Evolutionary conservation across 2,797 vertebrate species (phyloP).

Genomic region (Sylvilagus floridanus): DNA sequence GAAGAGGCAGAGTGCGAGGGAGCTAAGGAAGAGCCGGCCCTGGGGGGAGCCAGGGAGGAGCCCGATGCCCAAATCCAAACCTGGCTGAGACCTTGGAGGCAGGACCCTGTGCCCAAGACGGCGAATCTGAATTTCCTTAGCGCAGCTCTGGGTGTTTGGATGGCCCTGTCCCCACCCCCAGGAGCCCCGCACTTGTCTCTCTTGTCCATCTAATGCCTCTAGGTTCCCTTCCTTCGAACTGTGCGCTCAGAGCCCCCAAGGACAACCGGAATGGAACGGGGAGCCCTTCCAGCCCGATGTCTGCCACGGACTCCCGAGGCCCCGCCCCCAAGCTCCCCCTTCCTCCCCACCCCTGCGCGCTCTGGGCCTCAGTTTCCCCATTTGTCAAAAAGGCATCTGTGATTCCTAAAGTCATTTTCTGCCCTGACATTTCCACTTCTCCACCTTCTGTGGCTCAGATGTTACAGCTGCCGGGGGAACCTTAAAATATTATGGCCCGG

Average conservation of each 20-base stretch:
- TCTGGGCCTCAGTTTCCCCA: slow-evolving; percentile 28
- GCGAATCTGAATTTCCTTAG: background rate
- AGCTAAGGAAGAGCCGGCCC: too few species aligned
- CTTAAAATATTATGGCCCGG: background rate
- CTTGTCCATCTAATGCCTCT: background rate
- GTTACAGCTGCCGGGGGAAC: background rate
- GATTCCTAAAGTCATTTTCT: background rate
- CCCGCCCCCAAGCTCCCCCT: too few species aligned
- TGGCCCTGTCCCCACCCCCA: background rate
- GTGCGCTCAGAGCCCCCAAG: background rate
- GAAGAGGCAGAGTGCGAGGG: too few species aligned
- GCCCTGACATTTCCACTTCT: background rate
- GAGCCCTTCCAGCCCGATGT: background rate
- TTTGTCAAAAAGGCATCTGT: background rate
- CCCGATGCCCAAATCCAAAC: background rate
- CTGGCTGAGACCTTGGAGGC: too few species aligned
- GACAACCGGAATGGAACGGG: background rate
- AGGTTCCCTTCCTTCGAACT: too few species aligned
- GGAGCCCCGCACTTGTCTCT: fast-evolving
- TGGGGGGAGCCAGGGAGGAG: too few species aligned
- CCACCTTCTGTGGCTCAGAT: background rate
- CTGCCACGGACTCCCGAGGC: background rate
- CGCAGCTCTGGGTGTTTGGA: background rate
- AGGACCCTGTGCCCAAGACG: background rate
- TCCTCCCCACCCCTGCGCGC: background rate